A percentile compares a stretch with the other conserved stretches of the same genome.
Conservation (phyloP, 2,113 vertebrate species). For the Mola mola region DNA sequence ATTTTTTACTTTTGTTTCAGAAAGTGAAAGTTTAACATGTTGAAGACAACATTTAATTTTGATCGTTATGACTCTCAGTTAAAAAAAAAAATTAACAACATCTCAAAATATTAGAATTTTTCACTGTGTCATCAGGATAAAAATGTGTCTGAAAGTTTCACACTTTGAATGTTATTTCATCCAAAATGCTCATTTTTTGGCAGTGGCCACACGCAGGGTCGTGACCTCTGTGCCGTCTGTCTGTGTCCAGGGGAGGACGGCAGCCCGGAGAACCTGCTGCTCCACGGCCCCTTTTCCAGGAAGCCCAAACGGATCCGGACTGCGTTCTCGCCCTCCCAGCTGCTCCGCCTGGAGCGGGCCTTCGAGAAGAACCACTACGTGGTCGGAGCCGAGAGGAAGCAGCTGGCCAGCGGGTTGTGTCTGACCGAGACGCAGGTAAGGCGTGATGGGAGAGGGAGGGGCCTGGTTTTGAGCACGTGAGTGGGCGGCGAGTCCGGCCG, state of each 20-base stretch:
- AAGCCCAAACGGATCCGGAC: constrained; percentile 84
- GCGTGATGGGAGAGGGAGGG: constrained; percentile 13
- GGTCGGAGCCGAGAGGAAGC: constrained; percentile 86
- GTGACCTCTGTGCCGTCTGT: neutral
- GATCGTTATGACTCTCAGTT: no score
- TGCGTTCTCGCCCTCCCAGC: constrained; percentile 85
- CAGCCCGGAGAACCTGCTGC: constrained; percentile 81
- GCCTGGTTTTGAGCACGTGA: neutral
- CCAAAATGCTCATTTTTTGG: no score
- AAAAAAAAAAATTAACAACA: no score
- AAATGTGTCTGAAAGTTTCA: no score
- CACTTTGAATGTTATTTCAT: no score
- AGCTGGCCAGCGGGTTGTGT: constrained; percentile 84
- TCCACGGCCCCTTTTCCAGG: constrained; percentile 82
- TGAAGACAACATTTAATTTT: no score
- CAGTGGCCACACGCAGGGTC: no score
- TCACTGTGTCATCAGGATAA: no score
- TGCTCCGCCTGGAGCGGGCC: constrained; percentile 82
- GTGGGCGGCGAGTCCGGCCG: neutral
- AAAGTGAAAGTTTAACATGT: no score
- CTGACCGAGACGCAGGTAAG: constrained; percentile 85
- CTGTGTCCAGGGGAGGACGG: constrained; percentile 76
- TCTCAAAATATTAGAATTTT: no score
- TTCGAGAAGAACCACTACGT: constrained; percentile 88
- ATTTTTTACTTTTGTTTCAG: no score